Conservation (phyloP, 2,797 vertebrate genomes). For the Gouania willdenowi region DNA sequence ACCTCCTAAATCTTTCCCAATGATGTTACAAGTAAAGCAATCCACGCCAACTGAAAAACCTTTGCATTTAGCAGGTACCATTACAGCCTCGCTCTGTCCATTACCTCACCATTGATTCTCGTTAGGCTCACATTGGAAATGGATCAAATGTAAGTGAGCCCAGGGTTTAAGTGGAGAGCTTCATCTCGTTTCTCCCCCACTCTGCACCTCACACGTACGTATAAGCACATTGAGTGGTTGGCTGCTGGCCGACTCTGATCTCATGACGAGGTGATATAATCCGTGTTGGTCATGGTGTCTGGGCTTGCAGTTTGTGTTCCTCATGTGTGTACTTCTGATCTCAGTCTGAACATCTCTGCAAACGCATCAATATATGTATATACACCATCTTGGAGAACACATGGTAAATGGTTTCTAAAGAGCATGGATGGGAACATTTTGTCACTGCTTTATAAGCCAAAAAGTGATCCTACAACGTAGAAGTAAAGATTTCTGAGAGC, state of each 20-base stretch:
- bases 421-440: background rate
- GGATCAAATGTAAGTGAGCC: slow-evolving; percentile 39
- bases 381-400: background rate
- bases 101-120: slow-evolving; percentile 55
- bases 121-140: slow-evolving; percentile 43
- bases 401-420: background rate
- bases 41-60: slow-evolving; percentile 25
- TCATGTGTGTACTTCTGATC: too few relatives aligned
- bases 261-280: slow-evolving; percentile 52
- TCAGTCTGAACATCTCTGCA: too few relatives aligned
- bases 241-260: slow-evolving; percentile 38
- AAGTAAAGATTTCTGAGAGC: background rate
- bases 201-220: too few relatives aligned
- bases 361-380: slow-evolving; percentile 7
- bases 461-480: background rate
- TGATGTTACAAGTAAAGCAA: slow-evolving; percentile 9
- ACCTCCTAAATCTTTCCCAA: slow-evolving; percentile 9
- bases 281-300: slow-evolving; percentile 39
- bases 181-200: too few relatives aligned
- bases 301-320: slow-evolving; percentile 43
- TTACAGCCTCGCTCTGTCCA: slow-evolving; percentile 51
- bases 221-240: slow-evolving; percentile 21
- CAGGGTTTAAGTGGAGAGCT: slow-evolving; percentile 20
- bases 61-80: slow-evolving; percentile 52
- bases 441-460: background rate